A percentile compares a stretch with the other conserved stretches of the same genome.
These are phyloP conservation scores for Pavo muticus DNA, from an alignment of 2,113 vertebrate genomes.

Conservation along the genomic window DNA sequence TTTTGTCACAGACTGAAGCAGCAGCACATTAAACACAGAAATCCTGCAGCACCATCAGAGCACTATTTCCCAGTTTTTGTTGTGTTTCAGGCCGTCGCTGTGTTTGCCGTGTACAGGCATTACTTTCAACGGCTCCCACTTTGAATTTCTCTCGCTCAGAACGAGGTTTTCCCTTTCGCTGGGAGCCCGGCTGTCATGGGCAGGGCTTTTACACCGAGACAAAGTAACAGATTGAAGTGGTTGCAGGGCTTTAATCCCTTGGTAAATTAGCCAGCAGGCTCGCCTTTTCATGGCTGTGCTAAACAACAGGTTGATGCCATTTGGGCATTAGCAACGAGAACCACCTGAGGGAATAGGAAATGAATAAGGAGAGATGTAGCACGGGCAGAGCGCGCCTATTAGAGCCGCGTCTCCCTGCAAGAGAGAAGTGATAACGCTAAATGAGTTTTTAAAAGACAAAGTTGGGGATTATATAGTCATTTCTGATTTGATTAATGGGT, in stretches of 20 bases:
- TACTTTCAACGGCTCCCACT: slow-evolving; percentile 60
- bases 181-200: slow-evolving; percentile 59
- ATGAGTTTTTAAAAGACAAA: slow-evolving; percentile 33
- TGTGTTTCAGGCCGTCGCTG: background rate
- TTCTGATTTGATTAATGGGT: background rate
- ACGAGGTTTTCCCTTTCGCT: slow-evolving; percentile 64
- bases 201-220: slow-evolving; percentile 74
- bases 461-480: background rate
- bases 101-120: slow-evolving; percentile 12
- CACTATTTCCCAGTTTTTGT: background rate
- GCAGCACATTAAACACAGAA: background rate
- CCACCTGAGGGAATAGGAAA: slow-evolving; percentile 78
- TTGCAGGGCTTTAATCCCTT: slow-evolving; percentile 89
- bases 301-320: slow-evolving; percentile 81
- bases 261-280: slow-evolving; percentile 89
- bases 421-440: slow-evolving; percentile 6
- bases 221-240: slow-evolving; percentile 85
- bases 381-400: slow-evolving; percentile 28
- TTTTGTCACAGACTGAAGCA: background rate
- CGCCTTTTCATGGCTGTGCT: slow-evolving; percentile 78
- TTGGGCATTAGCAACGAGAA: slow-evolving; percentile 77
- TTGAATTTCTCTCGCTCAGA: slow-evolving; percentile 78
- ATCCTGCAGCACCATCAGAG: fast-evolving
- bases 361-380: slow-evolving; percentile 61
- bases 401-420: background rate